These are phyloP conservation scores for Ammospiza maritima DNA, from an alignment of 2,797 vertebrate genomes.

Conservation along the genomic window DNA sequence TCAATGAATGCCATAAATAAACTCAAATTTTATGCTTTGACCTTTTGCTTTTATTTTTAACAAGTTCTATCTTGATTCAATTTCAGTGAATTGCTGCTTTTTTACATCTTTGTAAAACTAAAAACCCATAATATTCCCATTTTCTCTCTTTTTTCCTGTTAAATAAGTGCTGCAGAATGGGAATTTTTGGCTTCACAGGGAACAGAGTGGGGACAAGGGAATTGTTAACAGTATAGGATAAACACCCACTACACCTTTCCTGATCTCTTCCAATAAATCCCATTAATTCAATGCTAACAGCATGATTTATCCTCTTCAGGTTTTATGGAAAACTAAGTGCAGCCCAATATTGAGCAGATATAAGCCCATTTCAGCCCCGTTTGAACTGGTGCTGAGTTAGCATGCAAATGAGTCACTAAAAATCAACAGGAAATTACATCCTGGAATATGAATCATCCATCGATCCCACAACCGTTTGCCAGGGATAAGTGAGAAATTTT, in stretches of 20 bases:
- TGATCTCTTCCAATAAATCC: background rate
- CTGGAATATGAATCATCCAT: constrained; percentile 33
- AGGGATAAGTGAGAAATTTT: background rate
- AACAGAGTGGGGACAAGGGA: background rate
- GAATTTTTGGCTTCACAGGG: background rate
- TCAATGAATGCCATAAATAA: background rate
- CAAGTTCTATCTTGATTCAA: background rate
- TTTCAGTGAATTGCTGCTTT: background rate
- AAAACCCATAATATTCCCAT: background rate
- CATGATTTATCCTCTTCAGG: background rate
- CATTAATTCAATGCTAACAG: background rate
- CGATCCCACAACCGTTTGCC: background rate
- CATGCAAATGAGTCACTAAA: constrained; percentile 42
- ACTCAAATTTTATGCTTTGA: background rate
- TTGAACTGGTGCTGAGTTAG: constrained; percentile 33
- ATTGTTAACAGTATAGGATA: background rate
- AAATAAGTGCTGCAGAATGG: background rate
- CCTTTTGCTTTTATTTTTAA: background rate
- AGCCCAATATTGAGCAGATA: background rate
- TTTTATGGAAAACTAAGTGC: background rate
- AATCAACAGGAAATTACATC: constrained; percentile 46
- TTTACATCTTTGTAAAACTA: background rate
- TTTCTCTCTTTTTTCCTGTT: background rate
- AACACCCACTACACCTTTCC: background rate
- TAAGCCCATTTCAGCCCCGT: background rate